Percentiles rank a stretch among this genome's conserved stretches.
Conservation (phyloP, 2,113 vertebrate genomes). For the Zosterops pallidus region DNA sequence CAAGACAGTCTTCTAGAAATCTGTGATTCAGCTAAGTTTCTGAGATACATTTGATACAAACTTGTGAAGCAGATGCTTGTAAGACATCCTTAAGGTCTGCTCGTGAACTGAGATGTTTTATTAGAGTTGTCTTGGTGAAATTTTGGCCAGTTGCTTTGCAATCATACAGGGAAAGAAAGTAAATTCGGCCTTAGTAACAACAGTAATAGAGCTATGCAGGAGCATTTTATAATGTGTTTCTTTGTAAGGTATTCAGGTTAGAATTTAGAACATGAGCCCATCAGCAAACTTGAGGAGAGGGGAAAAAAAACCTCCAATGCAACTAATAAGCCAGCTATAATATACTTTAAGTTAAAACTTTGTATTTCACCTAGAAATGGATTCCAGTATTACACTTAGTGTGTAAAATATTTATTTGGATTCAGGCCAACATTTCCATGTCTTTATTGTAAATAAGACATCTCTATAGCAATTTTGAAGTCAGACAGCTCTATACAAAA, state of each 20-base stretch:
- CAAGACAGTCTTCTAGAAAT: neutral
- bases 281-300: neutral
- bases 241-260: neutral
- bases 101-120: neutral
- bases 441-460: constrained; percentile 48
- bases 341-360: neutral
- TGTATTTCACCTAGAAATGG: neutral
- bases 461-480: constrained; percentile 31
- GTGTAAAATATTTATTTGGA: constrained; percentile 34
- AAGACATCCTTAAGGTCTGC: neutral
- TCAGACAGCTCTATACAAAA: constrained; percentile 40
- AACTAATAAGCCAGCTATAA: neutral
- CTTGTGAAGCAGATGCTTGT: neutral
- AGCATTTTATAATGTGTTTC: neutral
- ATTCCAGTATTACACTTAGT: neutral
- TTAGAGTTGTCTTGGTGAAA: neutral
- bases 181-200: neutral
- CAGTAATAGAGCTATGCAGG: neutral
- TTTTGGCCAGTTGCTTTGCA: neutral
- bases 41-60: neutral
- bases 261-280: neutral
- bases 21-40: neutral
- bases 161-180: neutral
- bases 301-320: neutral
- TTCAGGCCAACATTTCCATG: constrained; percentile 33